Conservation (phyloP, 2,797 vertebrate species). For the Mormyrus proboscirostris region DNA sequence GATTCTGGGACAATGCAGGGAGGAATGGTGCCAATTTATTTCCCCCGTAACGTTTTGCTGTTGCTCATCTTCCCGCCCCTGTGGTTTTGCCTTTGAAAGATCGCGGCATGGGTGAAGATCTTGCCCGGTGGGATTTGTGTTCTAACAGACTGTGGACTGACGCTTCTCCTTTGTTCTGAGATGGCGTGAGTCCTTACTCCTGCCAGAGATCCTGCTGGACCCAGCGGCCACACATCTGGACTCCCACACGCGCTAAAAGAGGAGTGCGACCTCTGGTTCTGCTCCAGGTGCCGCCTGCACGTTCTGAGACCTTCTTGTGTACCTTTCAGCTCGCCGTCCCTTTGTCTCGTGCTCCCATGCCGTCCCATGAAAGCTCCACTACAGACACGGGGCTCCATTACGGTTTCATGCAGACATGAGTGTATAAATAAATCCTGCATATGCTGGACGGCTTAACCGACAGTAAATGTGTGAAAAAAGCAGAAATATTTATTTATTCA, state of each 20-base stretch:
- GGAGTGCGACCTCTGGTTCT: neutral
- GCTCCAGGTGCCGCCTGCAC: neutral
- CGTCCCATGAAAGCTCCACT: neutral
- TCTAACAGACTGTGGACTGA: neutral
- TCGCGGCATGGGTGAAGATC: neutral
- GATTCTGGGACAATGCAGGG: neutral
- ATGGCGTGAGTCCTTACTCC: neutral
- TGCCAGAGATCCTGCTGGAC: neutral
- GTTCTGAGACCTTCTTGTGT: neutral
- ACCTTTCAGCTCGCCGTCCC: neutral
- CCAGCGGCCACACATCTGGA: neutral
- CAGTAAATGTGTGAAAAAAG: neutral
- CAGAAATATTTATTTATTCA: neutral
- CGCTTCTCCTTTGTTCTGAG: neutral
- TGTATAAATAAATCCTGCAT: neutral
- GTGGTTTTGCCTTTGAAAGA: constrained; percentile 8
- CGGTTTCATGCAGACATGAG: too few relatives aligned
- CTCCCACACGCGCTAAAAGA: neutral
- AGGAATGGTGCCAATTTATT: neutral
- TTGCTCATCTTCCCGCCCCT: neutral
- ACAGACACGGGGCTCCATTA: neutral
- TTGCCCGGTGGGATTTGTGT: neutral
- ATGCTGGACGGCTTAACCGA: neutral
- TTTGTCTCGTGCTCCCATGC: neutral
- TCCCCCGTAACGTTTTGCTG: neutral